Evolutionary conservation across 2,113 vertebrate genomes (phyloP), one percentile per base, ranked within the genome.

Genomic region (Platycercus adscitus): DNA sequence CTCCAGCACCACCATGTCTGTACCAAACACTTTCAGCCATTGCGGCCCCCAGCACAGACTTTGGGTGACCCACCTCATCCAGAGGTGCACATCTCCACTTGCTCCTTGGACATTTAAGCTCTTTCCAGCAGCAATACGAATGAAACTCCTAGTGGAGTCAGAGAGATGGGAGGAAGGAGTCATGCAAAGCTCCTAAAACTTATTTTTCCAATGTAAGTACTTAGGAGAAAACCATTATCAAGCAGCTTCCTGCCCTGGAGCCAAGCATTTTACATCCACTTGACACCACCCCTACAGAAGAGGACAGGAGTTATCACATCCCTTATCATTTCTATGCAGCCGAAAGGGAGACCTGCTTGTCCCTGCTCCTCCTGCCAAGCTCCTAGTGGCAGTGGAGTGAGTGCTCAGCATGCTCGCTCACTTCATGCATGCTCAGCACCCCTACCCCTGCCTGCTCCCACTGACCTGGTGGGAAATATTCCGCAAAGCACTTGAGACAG

Each of bases 41-140:
- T 4, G 18, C 19, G n/a, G 35, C 25, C 6, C 33, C 6, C 39
- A 28, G 77, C n/a, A 95, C 10, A 61, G 44, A 31, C 26, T 55
- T 7, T 21, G 17, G 46, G 35, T 28, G 24, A 52, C 28, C 31
- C 14, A 17, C 23, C 41, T 58, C 68, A 47, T 9, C 28, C 20
- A 35, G 29, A 52, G 53, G 10, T 17, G 11, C 43, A n/a, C 8
- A 0, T 21, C 52, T 61, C 49, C 47, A 63, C 35, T 55, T 47
- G 3, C 7, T 13, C 11, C 41, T 52, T 2, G 4, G 17, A 5
- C 24, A 35, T 41, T 4, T 0, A 0, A 78, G 35, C 15, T 28
- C 50, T 15, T 64, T 11, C 15, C 88, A 56, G 16, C 53, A 70
- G 49, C 25, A 18, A 7, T 19, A 64, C 52, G 4, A 20, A 50